These are phyloP conservation scores for Amiota communis DNA, from an alignment of 2,888 invertebrate species.

Conservation along the genomic window DNA sequence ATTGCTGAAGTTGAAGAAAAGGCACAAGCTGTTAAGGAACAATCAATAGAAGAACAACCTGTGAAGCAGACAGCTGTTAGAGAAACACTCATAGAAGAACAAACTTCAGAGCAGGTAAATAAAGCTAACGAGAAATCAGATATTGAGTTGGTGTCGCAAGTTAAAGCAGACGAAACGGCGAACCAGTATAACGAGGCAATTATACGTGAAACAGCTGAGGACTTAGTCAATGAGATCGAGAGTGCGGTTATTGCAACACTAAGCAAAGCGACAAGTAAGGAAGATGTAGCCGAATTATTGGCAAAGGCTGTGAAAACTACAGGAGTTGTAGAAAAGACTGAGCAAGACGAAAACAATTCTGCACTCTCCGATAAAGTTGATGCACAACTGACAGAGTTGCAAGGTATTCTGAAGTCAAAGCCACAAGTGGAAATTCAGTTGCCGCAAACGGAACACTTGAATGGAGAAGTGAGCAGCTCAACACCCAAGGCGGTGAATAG, in stretches of 20 bases:
- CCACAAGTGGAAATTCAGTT: slow-evolving; percentile 45
- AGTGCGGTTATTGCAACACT: slow-evolving; percentile 55
- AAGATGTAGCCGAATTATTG: slow-evolving; percentile 52
- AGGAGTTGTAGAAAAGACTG: not conserved
- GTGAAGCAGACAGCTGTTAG: not conserved
- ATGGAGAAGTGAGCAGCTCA: not conserved
- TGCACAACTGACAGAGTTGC: slow-evolving; percentile 65
- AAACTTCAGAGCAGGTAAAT: not conserved
- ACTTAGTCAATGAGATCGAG: slow-evolving; percentile 61
- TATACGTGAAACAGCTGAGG: slow-evolving; percentile 55
- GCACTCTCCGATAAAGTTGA: slow-evolving; percentile 62
- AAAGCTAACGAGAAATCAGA: slow-evolving; percentile 11
- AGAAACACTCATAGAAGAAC: not conserved
- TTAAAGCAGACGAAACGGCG: slow-evolving; percentile 24
- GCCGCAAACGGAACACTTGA: not conserved
- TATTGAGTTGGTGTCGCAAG: not conserved
- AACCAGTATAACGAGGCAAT: slow-evolving; percentile 40
- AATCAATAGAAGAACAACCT: not conserved
- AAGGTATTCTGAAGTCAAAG: slow-evolving; percentile 64
- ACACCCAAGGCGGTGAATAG: slow-evolving; percentile 21
- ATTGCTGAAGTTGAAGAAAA: slow-evolving; percentile 33
- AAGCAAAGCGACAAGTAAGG: slow-evolving; percentile 35
- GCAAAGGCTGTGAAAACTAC: slow-evolving; percentile 26
- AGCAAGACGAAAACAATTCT: slow-evolving; percentile 33
- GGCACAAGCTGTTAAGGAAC: not conserved